Conservation (phyloP, 2,797 vertebrate species). For the Sciurus vulgaris region DNA sequence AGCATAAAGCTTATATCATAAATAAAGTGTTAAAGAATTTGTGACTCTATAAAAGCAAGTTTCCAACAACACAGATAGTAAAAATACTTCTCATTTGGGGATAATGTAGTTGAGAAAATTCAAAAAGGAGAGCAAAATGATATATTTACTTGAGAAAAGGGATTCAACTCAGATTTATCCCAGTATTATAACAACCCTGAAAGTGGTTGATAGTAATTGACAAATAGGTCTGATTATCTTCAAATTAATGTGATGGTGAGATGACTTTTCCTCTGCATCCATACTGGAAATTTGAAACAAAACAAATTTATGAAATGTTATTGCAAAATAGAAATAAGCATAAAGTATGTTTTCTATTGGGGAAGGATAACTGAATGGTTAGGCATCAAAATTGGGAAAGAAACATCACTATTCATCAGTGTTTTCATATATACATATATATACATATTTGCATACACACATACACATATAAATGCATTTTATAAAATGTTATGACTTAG, state of each 20-base stretch:
- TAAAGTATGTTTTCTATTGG: not conserved
- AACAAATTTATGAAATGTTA: not conserved
- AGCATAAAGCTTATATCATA: not conserved
- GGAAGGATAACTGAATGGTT: not conserved
- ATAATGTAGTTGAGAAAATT: not conserved
- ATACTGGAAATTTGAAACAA: not conserved
- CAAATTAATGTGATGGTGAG: not conserved
- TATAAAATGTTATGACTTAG: not conserved
- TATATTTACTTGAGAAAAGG: not conserved
- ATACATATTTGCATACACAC: too few species aligned
- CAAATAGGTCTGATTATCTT: too few species aligned
- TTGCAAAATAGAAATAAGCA: not conserved
- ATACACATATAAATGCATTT: not conserved
- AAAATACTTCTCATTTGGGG: not conserved
- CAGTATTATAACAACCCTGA: not conserved
- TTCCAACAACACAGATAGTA: not conserved
- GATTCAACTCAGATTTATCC: not conserved
- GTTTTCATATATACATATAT: not conserved
- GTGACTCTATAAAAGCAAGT: not conserved
- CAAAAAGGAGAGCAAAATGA: not conserved
- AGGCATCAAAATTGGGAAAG: not conserved
- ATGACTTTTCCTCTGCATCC: not conserved
- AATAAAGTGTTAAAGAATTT: not conserved
- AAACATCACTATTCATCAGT: not conserved
- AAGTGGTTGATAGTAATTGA: not conserved